Evolutionary conservation across 2,113 vertebrate species (phyloP).

Genomic region (Chaenogobius annularis): DNA sequence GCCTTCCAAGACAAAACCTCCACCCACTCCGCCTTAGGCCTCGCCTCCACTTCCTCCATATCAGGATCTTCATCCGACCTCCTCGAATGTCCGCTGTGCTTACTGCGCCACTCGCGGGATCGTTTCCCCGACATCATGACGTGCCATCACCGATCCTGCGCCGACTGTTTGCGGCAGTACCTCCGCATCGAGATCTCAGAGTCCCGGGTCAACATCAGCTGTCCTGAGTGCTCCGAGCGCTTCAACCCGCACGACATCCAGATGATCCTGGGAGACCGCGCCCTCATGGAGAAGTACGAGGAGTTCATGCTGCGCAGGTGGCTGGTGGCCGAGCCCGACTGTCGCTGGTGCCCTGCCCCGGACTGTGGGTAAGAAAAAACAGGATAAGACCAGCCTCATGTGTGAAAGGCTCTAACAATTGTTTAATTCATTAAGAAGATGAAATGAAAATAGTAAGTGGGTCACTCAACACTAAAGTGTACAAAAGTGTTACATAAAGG

Average conservation of each 20-base stretch:
- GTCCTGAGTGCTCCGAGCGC: constrained; percentile 95
- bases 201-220: constrained; percentile 97
- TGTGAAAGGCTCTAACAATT: background rate
- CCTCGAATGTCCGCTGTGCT: constrained; percentile 96
- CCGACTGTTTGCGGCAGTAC: constrained; percentile 97
- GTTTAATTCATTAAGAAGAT: too few relatives aligned
- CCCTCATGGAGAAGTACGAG: constrained; percentile 98
- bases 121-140: constrained; percentile 98
- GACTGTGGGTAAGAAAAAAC: constrained; percentile 88
- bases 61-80: constrained; percentile 74
- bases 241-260: constrained; percentile 98
- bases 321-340: constrained; percentile 96
- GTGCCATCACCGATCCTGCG: constrained; percentile 95
- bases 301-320: constrained; percentile 98
- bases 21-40: constrained; percentile 64
- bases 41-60: constrained; percentile 60
- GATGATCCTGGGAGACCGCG: constrained; percentile 90
- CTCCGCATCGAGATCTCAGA: constrained; percentile 98
- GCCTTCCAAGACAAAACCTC: constrained; percentile 68
- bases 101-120: constrained; percentile 88
- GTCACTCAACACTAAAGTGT: too few relatives aligned
- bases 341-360: constrained; percentile 97
- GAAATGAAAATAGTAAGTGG: too few relatives aligned
- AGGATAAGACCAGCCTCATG: constrained; percentile 1
- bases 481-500: too few relatives aligned